Evolutionary conservation across 2,888 invertebrate genomes (phyloP).

Genomic region (Malthinus flaveolus): DNA sequence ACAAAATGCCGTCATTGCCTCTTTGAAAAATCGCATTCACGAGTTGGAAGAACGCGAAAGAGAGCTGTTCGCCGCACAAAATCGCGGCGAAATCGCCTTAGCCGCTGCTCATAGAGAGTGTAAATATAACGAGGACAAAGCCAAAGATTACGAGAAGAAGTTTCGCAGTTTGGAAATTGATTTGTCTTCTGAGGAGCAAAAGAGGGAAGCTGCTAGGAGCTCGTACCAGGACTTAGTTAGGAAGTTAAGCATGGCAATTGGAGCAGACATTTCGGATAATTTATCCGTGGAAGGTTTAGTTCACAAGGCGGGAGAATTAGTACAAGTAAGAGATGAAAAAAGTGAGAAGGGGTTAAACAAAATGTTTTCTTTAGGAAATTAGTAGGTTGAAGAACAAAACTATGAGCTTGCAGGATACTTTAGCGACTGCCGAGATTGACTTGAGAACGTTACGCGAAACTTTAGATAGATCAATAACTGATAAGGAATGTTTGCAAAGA

Average conservation of each 20-base stretch:
- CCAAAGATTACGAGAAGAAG: slow-evolving; percentile 76
- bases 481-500: slow-evolving; percentile 75
- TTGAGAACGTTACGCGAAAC: slow-evolving; percentile 68
- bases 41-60: slow-evolving; percentile 80
- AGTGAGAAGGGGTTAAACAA: background rate
- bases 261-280: slow-evolving; percentile 70
- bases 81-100: slow-evolving; percentile 70
- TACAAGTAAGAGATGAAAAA: slow-evolving; percentile 59
- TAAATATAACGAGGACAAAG: slow-evolving; percentile 70
- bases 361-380: slow-evolving; percentile 45
- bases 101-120: slow-evolving; percentile 72
- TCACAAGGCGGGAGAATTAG: slow-evolving; percentile 77
- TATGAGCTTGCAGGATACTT: slow-evolving; percentile 62
- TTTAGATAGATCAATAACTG: slow-evolving; percentile 65
- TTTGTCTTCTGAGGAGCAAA: slow-evolving; percentile 72
- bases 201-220: slow-evolving; percentile 70
- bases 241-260: slow-evolving; percentile 72
- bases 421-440: slow-evolving; percentile 67
- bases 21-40: slow-evolving; percentile 77
- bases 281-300: slow-evolving; percentile 72
- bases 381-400: slow-evolving; percentile 53
- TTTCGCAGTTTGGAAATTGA: slow-evolving; percentile 73
- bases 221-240: slow-evolving; percentile 73
- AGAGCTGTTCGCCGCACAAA: slow-evolving; percentile 62
- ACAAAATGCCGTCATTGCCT: slow-evolving; percentile 78